A percentile compares a stretch with the other conserved stretches of the same genome.
Evolutionary conservation across 2,888 invertebrate genomes (phyloP).

Genomic region (Bedellia somnulentella): DNA sequence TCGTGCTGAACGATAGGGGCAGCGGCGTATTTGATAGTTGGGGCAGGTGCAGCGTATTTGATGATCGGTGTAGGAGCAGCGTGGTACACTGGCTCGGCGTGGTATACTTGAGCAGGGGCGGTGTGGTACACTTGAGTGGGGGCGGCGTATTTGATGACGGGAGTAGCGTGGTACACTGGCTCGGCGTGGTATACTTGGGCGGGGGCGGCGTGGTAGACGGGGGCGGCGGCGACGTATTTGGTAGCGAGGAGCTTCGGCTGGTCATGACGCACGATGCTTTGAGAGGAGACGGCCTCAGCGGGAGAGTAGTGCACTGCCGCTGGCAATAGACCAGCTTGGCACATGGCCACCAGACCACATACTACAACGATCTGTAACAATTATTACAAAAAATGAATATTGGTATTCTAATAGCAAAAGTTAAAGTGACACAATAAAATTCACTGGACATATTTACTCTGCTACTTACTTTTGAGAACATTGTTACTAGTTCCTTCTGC

Average conservation of each 20-base stretch:
- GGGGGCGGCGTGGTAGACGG: conserved; percentile 11
- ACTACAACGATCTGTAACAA: conserved; percentile 6
- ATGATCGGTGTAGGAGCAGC: conserved; percentile 6
- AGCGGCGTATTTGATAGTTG: no score
- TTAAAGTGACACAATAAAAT: no score
- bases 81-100: conserved; percentile 14
- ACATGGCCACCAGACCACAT: conserved; percentile 7
- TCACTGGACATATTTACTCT: no score
- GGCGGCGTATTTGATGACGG: no score
- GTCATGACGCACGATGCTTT: conserved; percentile 16
- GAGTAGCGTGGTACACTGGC: conserved; percentile 12
- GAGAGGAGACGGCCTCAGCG: conserved; percentile 14
- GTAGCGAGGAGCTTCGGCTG: conserved; percentile 15
- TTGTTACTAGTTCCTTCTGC: conserved; percentile 13
- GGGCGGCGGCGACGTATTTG: conserved; percentile 10
- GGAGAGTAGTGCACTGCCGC: conserved; percentile 16
- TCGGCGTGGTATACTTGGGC: conserved; percentile 13
- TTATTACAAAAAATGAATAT: no score
- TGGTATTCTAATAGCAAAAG: no score
- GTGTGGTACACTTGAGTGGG: conserved; percentile 7
- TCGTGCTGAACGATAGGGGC: conserved; percentile 7
- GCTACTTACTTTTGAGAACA: conserved; percentile 27
- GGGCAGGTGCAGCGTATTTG: conserved; percentile 7
- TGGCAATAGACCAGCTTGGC: conserved; percentile 8
- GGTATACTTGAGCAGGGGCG: conserved; percentile 9